phyloP scores from a whole-genome alignment of 2,113 vertebrate genomes.

The Galbula dea region DNA sequence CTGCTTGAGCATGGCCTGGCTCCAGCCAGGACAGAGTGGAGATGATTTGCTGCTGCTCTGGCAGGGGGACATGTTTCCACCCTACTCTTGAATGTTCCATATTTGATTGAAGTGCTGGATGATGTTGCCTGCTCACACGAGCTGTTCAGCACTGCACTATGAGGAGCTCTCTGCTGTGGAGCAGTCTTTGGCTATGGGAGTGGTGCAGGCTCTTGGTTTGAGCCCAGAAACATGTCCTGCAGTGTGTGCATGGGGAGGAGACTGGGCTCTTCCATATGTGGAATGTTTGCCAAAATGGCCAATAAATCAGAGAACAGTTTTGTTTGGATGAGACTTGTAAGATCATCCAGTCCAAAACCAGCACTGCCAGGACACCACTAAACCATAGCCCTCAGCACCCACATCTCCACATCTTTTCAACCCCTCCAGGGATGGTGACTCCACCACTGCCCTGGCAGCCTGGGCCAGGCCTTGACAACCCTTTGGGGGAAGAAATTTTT shows the following conservation, averaged over 20 bases:
- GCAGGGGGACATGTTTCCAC: fast-evolving
- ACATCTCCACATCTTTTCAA: no score
- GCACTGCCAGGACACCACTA: no score
- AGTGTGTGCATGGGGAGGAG: fast-evolving
- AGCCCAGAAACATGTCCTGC: background rate
- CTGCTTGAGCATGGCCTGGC: background rate
- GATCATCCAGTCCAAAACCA: no score
- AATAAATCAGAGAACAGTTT: background rate
- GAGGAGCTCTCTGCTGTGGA: background rate
- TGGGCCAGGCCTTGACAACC: no score
- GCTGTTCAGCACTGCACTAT: background rate
- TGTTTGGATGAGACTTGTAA: background rate
- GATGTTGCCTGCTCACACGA: background rate
- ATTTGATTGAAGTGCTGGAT: background rate
- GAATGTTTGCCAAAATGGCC: background rate
- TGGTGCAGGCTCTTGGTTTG: background rate
- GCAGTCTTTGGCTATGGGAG: background rate
- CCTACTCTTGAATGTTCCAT: background rate
- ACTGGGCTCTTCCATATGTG: background rate
- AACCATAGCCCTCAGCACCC: no score
- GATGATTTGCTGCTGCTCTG: background rate
- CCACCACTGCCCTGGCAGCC: no score
- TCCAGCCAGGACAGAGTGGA: fast-evolving
- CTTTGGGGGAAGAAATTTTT: no score
- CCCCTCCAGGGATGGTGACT: no score